Evolutionary conservation across 2,797 vertebrate species (phyloP).

Genomic region (Pseudopleuronectes americanus): DNA sequence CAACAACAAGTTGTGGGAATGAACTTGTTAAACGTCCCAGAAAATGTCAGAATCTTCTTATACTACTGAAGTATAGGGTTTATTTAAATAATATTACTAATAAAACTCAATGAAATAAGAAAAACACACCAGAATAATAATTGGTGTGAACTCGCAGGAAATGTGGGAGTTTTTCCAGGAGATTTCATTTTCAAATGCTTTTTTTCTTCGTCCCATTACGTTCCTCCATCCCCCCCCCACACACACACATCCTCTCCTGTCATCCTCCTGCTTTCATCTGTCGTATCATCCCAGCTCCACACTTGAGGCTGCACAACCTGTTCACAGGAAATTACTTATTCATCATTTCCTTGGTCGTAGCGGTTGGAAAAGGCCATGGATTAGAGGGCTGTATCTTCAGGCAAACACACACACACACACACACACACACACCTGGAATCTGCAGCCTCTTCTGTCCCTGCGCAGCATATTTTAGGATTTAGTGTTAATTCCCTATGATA

Average conservation of each 20-base stretch:
- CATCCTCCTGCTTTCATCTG: slow-evolving; percentile 40
- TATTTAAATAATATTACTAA: no score
- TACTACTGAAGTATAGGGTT: no score
- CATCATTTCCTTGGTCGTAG: slow-evolving; percentile 30
- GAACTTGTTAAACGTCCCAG: no score
- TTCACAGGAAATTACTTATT: slow-evolving; percentile 59
- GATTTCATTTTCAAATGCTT: slow-evolving; percentile 4
- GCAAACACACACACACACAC: background rate
- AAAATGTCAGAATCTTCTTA: no score
- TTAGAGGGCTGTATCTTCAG: slow-evolving; percentile 36
- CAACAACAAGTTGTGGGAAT: no score
- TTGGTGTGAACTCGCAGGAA: background rate
- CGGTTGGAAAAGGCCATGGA: slow-evolving; percentile 31
- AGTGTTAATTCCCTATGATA: slow-evolving; percentile 21
- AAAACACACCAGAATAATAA: no score
- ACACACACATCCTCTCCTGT: background rate
- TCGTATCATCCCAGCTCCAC: slow-evolving; percentile 20
- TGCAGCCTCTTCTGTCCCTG: slow-evolving; percentile 19
- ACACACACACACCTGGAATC: slow-evolving; percentile 32
- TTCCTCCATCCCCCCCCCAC: no score
- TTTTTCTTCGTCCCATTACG: background rate
- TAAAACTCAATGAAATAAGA: no score
- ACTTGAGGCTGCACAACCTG: slow-evolving; percentile 44
- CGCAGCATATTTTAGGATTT: slow-evolving; percentile 43
- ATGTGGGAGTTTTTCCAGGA: background rate